These are phyloP conservation scores for Polypedilum pembai DNA, from an alignment of 1,140 invertebrate genomes.

Conservation along the genomic window DNA sequence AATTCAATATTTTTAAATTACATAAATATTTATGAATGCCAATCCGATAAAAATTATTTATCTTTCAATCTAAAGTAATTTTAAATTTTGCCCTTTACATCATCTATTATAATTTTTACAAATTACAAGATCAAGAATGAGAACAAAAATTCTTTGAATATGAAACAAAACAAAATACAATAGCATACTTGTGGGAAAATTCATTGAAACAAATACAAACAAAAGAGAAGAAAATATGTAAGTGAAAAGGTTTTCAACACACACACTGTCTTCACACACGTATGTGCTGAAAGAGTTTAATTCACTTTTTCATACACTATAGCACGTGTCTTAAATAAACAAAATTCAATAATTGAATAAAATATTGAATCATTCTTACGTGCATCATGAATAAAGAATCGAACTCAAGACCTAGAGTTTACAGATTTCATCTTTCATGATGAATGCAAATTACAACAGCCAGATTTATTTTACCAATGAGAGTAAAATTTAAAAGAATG, in stretches of 20 bases:
- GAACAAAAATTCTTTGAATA: not conserved
- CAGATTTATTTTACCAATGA: too few species aligned
- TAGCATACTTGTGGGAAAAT: not conserved
- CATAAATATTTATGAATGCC: not conserved
- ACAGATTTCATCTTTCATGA: too few species aligned
- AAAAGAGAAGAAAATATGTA: not conserved
- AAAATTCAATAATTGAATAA: too few species aligned
- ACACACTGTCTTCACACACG: not conserved
- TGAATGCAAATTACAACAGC: too few species aligned
- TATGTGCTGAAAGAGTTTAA: constrained; percentile 3
- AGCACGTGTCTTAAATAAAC: not conserved
- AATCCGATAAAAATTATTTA: too few species aligned
- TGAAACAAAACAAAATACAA: not conserved
- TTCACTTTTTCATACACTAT: not conserved
- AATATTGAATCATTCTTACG: too few species aligned
- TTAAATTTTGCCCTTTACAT: too few species aligned
- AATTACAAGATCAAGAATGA: too few species aligned
- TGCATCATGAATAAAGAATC: not conserved
- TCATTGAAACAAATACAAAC: not conserved
- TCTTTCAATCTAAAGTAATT: too few species aligned
- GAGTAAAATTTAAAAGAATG: too few species aligned
- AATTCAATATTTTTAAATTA: not conserved
- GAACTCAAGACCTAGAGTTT: not conserved
- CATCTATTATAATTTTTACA: too few species aligned
- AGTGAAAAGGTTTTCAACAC: not conserved